phyloP scores from a whole-genome alignment of 2,888 invertebrate species.

The Acrobasis suavella region DNA sequence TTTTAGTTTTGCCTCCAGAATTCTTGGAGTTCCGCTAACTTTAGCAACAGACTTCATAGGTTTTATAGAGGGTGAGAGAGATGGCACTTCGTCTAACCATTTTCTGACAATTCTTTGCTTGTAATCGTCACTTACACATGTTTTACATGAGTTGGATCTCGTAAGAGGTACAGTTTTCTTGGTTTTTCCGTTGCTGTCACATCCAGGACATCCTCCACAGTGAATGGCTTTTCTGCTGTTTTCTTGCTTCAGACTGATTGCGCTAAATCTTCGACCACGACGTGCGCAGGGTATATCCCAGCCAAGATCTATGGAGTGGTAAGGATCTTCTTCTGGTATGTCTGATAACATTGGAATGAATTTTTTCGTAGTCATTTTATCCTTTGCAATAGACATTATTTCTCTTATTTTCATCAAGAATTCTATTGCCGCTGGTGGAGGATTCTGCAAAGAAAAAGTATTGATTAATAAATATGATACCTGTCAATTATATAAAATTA shows the following conservation, averaged over 20 bases:
- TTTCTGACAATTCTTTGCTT: constrained; percentile 89
- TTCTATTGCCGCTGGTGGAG: constrained; percentile 95
- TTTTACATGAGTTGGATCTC: constrained; percentile 80
- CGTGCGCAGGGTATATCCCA: constrained; percentile 76
- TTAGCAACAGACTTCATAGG: constrained; percentile 68
- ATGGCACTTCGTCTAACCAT: constrained; percentile 89
- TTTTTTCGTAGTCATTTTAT: constrained; percentile 91
- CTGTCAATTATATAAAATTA: too few species aligned
- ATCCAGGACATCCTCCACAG: constrained; percentile 87
- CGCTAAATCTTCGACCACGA: constrained; percentile 80
- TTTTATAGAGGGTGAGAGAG: constrained; percentile 46
- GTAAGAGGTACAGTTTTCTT: constrained; percentile 57
- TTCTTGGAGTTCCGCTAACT: constrained; percentile 68
- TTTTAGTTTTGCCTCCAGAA: constrained; percentile 54
- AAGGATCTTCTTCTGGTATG: constrained; percentile 90
- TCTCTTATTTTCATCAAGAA: constrained; percentile 94
- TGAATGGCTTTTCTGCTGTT: constrained; percentile 81
- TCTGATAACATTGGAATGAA: constrained; percentile 89
- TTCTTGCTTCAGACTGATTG: constrained; percentile 83
- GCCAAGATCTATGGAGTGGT: constrained; percentile 73
- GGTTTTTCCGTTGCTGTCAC: constrained; percentile 67
- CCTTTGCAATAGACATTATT: constrained; percentile 93
- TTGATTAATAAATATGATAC: not conserved
- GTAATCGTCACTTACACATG: constrained; percentile 84
- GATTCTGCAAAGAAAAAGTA: constrained; percentile 85